These are phyloP conservation scores for Neodon shergylaensis DNA, from an alignment of 2,113 vertebrate species.

Conservation along the genomic window DNA sequence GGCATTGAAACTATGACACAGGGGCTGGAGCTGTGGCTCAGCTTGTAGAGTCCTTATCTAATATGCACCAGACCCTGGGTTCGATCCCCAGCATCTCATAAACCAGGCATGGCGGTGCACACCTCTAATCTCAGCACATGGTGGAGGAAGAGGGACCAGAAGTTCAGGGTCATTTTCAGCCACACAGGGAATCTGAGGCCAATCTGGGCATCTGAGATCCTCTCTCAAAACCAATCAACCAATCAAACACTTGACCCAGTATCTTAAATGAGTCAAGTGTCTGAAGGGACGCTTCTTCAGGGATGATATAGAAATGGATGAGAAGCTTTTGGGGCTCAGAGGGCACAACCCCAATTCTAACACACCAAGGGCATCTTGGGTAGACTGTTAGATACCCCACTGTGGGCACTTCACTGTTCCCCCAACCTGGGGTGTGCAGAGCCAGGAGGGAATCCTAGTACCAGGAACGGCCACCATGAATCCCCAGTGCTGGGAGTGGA, in stretches of 20 bases:
- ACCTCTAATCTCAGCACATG: background rate
- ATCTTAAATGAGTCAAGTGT: background rate
- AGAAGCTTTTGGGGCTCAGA: background rate
- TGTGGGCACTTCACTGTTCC: background rate
- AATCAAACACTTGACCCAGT: background rate
- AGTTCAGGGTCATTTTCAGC: background rate
- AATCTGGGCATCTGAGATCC: background rate
- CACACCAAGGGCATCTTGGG: background rate
- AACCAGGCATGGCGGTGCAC: background rate
- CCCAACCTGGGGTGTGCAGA: accelerated
- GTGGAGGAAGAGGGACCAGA: background rate
- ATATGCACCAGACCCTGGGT: background rate
- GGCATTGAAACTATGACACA: background rate
- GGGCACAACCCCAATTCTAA: background rate
- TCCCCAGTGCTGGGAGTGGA: background rate
- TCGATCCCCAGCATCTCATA: background rate
- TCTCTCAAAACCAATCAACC: background rate
- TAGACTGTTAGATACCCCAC: background rate
- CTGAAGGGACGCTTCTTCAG: background rate
- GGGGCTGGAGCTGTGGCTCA: background rate
- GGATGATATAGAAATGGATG: background rate
- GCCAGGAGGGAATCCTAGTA: accelerated
- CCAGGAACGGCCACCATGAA: accelerated
- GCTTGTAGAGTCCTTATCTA: no score
- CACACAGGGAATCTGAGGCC: background rate